phyloP scores from a whole-genome alignment of 92 coral and sea anemone species.

The Palythoa grandis region DNA sequence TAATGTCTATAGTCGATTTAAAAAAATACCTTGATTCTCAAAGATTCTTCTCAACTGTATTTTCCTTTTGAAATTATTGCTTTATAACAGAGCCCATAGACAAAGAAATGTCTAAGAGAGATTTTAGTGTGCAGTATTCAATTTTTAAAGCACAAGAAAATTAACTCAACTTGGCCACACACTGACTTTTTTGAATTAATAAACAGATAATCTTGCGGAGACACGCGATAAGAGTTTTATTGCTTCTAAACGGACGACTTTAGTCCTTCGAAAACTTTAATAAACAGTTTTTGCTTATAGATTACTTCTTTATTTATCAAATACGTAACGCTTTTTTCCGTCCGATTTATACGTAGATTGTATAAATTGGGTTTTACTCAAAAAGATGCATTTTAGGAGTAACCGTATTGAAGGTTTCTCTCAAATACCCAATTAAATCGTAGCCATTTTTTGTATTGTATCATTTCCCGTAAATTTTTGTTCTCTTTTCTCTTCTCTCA shows the following conservation, averaged over 20 bases:
- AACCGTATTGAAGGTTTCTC: neutral
- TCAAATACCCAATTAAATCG: neutral
- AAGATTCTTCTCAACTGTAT: neutral
- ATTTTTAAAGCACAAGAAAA: slow-evolving; percentile 31
- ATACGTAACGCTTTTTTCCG: no score
- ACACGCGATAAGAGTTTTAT: slow-evolving; percentile 29
- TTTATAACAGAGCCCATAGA: neutral
- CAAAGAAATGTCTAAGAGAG: no score
- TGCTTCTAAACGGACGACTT: neutral
- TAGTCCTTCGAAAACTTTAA: neutral
- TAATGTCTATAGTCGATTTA: neutral
- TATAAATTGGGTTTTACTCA: neutral
- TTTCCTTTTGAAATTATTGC: neutral
- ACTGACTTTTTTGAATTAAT: slow-evolving; percentile 33
- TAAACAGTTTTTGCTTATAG: neutral
- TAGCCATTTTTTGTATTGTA: neutral
- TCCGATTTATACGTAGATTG: no score
- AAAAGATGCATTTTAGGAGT: no score
- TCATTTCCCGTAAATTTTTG: neutral
- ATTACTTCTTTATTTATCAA: neutral
- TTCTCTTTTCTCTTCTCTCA: neutral
- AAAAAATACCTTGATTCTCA: neutral
- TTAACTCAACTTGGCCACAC: slow-evolving; percentile 37
- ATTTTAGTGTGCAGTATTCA: neutral
- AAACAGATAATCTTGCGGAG: slow-evolving; percentile 40